These are phyloP conservation scores for Drosophila putrida DNA, from an alignment of 2,888 invertebrate genomes.

Conservation along the genomic window DNA sequence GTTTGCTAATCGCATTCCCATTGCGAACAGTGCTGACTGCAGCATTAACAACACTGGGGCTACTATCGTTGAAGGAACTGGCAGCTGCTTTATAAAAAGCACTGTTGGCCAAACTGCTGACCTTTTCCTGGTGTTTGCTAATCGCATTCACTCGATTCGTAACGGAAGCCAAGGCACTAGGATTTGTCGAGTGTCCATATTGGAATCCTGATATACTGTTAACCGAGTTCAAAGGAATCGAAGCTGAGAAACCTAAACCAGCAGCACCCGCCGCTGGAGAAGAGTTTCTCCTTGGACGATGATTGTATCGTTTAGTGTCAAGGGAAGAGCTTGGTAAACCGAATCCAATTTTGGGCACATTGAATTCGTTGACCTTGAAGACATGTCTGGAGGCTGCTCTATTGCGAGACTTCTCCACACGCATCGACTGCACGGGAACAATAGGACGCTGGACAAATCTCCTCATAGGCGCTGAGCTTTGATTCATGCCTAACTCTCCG, in stretches of 20 bases:
- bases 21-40: neutral
- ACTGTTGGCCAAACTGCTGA: constrained; percentile 43
- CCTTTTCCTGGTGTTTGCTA: constrained; percentile 36
- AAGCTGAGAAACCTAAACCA: constrained; percentile 43
- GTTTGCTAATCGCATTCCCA: constrained; percentile 48
- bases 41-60: constrained; percentile 40
- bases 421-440: constrained; percentile 72
- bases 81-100: constrained; percentile 54
- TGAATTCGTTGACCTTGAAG: constrained; percentile 55
- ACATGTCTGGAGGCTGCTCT: constrained; percentile 35
- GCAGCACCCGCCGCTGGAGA: neutral
- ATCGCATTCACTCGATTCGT: constrained; percentile 57
- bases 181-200: constrained; percentile 35
- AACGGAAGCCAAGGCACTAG: constrained; percentile 55
- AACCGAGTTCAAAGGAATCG: neutral
- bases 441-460: constrained; percentile 42
- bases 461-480: neutral
- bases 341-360: constrained; percentile 57
- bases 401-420: constrained; percentile 65
- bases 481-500: constrained; percentile 2
- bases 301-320: neutral
- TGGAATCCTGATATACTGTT: constrained; percentile 28
- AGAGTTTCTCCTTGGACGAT: constrained; percentile 13
- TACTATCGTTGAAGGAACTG: constrained; percentile 26
- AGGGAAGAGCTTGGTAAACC: neutral